Base-by-base conservation (phyloP, 2,888 invertebrate species). In the Drosophila diplacantha region DNA sequence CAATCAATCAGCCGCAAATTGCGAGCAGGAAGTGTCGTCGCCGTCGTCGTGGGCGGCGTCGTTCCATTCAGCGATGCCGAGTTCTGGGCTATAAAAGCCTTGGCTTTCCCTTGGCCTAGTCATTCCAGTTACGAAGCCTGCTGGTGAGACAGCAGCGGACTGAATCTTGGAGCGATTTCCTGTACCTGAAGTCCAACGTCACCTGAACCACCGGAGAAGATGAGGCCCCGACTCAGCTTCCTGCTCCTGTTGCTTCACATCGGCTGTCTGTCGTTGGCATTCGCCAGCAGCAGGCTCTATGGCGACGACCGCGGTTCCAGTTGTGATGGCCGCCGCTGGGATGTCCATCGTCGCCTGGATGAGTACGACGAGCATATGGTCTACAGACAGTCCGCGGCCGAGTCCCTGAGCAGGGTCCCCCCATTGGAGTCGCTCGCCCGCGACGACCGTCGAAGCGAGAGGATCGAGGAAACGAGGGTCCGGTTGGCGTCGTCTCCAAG, bases 1-100 rank as follows among this genome's bases (percentile, higher is more conserved):
- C 65, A 81, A 81, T 81, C 84, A 81, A 80, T 84, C 83, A 84
- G 51, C 31, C 37, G 61, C 16, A 82, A 76, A 78, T 77, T 74
- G 65, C 52, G 20, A 51, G 35, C 32, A 61, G 49, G 50, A 51
- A 68, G 67, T 50, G 75, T 62, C 51, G 65, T 52, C 26, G 14
- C 26, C 44, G 64, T 69, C 64, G 77, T 5, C 26, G n/a, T 34
- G 7, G 32, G 51, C 47, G 72, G 69, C 64, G 77, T 69, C 51
- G 58, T 50, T 22, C 14, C 29, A 7, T 34, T 34, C 1, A 7
- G 34, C 34, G 3, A 2, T 9, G 3, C 5, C n/a, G 14, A 16
- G 4, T 29, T 34, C 35, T 11, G 31, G 41, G 32, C 51, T 62
- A 62, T 62, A 62, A 62, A 62, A 62, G 34, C 7, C 26, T 6